These are phyloP conservation scores for Xenops minutus DNA, from an alignment of 2,797 vertebrate species.

Conservation along the genomic window DNA sequence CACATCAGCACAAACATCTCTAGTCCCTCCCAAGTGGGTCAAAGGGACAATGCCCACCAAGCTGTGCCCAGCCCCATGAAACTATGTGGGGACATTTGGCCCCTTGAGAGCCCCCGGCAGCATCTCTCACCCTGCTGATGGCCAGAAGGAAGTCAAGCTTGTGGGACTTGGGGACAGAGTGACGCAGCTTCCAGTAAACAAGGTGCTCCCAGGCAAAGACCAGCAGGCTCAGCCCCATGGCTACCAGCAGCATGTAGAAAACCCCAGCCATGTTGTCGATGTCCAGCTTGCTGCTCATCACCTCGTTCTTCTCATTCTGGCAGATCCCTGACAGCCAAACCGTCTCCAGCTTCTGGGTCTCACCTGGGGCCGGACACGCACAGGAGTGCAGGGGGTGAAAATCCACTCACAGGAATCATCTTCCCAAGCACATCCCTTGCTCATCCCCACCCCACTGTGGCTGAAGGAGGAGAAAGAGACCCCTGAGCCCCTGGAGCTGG, in stretches of 20 bases:
- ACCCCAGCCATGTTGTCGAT: slow-evolving; percentile 99
- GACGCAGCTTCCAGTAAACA: slow-evolving; percentile 94
- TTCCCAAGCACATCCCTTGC: neutral
- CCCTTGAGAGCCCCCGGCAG: accelerated
- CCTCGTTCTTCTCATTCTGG: slow-evolving; percentile 98
- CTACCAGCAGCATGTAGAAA: slow-evolving; percentile 99
- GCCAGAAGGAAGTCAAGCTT: slow-evolving; percentile 90
- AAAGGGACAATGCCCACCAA: neutral
- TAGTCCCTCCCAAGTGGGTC: accelerated
- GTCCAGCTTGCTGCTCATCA: slow-evolving; percentile 98
- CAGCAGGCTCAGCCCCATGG: slow-evolving; percentile 96
- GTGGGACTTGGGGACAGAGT: slow-evolving; percentile 85
- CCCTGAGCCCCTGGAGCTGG: neutral
- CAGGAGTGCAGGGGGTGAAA: neutral
- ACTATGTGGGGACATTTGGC: accelerated
- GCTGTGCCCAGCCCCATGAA: accelerated
- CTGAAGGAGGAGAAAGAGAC: neutral
- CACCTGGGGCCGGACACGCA: slow-evolving; percentile 74
- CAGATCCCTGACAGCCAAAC: slow-evolving; percentile 98
- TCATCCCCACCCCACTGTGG: accelerated
- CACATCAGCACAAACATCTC: neutral
- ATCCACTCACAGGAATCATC: neutral
- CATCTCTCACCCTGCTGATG: slow-evolving; percentile 91
- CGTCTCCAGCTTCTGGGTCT: slow-evolving; percentile 94
- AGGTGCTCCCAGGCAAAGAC: slow-evolving; percentile 98